These are phyloP conservation scores for Galerucella calmariensis DNA, from an alignment of 2,888 invertebrate species.

Conservation along the genomic window DNA sequence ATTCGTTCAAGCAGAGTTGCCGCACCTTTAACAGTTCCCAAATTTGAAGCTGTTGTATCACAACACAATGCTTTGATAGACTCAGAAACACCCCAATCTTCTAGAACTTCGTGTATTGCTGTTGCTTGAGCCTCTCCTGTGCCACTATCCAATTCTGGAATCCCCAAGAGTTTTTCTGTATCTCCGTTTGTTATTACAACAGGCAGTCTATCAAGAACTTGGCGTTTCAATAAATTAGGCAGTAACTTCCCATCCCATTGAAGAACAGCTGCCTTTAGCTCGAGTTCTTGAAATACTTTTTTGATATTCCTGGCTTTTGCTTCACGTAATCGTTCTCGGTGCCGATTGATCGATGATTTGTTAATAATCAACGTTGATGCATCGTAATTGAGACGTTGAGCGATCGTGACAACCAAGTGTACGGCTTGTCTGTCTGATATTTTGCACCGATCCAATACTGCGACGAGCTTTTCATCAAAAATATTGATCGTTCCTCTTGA, in stretches of 20 bases:
- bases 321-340: no score
- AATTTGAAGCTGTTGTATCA: conserved; percentile 23
- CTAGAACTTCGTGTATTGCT: conserved; percentile 13
- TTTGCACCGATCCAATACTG: no score
- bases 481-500: neutral
- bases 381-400: no score
- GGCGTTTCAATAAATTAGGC: neutral
- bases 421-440: no score
- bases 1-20: no score
- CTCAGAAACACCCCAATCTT: conserved; percentile 23
- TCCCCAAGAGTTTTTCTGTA: conserved; percentile 26
- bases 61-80: conserved; percentile 27
- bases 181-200: conserved; percentile 16
- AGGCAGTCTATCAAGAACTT: conserved; percentile 23
- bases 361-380: no score
- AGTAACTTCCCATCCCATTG: conserved; percentile 32
- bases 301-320: no score
- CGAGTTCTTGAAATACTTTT: no score
- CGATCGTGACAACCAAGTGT: no score
- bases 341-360: no score
- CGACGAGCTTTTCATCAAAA: no score
- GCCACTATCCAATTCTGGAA: conserved; percentile 21
- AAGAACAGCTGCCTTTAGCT: conserved; percentile 5
- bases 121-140: conserved; percentile 21
- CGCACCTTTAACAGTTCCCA: neutral